These are phyloP conservation scores for Melanerpes formicivorus DNA, from an alignment of 2,113 vertebrate species.

Conservation along the genomic window DNA sequence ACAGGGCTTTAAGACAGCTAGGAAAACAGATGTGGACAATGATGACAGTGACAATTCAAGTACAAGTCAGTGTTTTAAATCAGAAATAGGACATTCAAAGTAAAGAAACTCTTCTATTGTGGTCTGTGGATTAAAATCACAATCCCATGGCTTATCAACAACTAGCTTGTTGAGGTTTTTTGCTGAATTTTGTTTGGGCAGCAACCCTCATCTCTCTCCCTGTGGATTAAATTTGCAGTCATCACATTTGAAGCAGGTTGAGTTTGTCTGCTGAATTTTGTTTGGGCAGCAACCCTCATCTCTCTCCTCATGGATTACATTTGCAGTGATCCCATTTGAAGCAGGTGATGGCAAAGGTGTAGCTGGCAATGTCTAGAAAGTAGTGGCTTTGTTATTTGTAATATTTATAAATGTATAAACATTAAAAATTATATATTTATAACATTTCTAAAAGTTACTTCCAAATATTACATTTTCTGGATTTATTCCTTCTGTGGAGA, in stretches of 20 bases:
- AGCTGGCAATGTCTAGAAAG: neutral
- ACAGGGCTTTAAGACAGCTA: neutral
- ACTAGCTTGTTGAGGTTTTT: too few species aligned
- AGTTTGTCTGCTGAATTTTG: neutral
- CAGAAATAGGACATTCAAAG: neutral
- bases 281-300: neutral
- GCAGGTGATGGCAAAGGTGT: neutral
- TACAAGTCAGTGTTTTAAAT: neutral
- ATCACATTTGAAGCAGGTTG: neutral
- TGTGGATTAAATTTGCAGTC: neutral
- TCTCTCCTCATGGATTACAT: neutral
- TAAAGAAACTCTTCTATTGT: neutral
- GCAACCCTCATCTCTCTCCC: neutral
- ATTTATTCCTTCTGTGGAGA: neutral
- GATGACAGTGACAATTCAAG: neutral
- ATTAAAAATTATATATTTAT: too few species aligned
- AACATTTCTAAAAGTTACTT: too few species aligned
- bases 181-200: too few species aligned
- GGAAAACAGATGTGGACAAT: neutral
- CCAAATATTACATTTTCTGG: neutral
- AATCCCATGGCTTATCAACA: too few species aligned
- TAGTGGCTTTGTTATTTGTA: neutral
- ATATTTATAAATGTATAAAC: too few species aligned
- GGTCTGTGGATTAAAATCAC: neutral
- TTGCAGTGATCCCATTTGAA: neutral